Base-by-base conservation (phyloP, 2,888 invertebrate genomes). In the Meganola albula region DNA sequence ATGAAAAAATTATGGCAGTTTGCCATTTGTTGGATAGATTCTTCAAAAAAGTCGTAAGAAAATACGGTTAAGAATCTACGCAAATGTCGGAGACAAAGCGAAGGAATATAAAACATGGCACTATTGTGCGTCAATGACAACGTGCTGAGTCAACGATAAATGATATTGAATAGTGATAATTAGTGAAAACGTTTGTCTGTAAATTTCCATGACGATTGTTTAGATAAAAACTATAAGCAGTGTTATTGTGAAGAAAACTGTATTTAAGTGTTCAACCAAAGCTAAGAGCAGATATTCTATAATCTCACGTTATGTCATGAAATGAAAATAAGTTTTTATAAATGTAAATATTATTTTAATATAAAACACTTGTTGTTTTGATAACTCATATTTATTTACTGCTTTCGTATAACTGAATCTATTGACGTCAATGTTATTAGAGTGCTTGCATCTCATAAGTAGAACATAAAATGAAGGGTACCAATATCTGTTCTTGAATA, bases 11-110 rank as follows among this genome's bases (percentile, higher is more conserved):
- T 64, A 72, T 82, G 83, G 83, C 83, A 82, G 52, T 41, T 40
- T 80, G 84, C 84, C 84, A 84, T 75, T 66, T 66, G 57, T 64
- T 63, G 60, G 60, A 67, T 70, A 57, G 76, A 59, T 67, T 74
- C 71, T 68, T 58, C 55, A 59, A 62, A 42, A 52, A 49, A 71
- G 70, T 64, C 67, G 63, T 65, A 65, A 63, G 71, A 76, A 80
- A 76, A 80, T 79, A 79, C 62, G 66, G 56, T 62, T 54, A 54
- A 57, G 58, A 61, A 49, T 24, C 14, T 68, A 64, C 72, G 72
- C 58, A 69, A 71, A 68, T 63, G 63, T 54, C 55, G 53, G 48
- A 58, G 53, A 55, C 51, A 39, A 38, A 47, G 50, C 41, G 51
- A 44, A 44, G 58, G 54, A 57, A 54, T 48, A 54, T 20, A 5